Base-by-base conservation (phyloP, 2,113 vertebrate genomes). In the Cavia aperea region DNA sequence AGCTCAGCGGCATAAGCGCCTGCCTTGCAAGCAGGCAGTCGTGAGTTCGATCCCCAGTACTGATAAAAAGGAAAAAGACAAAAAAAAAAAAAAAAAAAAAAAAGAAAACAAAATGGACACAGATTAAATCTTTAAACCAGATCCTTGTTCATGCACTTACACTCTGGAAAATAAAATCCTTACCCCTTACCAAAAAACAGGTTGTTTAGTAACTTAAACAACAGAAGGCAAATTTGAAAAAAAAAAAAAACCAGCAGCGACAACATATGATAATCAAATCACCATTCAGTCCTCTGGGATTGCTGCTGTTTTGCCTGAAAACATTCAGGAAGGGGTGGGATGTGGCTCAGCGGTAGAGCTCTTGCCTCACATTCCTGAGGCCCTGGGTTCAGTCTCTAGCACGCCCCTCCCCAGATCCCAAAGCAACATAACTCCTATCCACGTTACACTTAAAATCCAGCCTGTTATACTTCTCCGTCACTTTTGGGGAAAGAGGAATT, bases 401-500 rank as follows among this genome's bases (percentile, higher is more conserved):
- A 73, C 16, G 18, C 24, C 19, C 10, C 54, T 18, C 51, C 56
- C n/a, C 39, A 54, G 19, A 54, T 23, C 56, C 54, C 54, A 58
- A 58, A 10, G 24, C 29, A 39, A 6, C 43, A 73, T 18, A 72
- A 31, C 60, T 54, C 66, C 51, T 46, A 9, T 49, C 21, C 49
- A 54, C 77, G 90, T 79, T 43, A 56, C 36, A 79, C 58, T 82
- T 51, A 82, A 13, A 63, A 43, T 62, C n/a, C 31, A 62, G 8
- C 56, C 56, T 91, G 33, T 8, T 75, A 9, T 72, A 51, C n/a
- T 66, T 68, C 51, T 83, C 79, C 51, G n/a, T 92, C 10, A 21
- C 77, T 83, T 95, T 65, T 13, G 72, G 93, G 56, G 93, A 90
- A 33, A 77, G 81, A 70, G 16, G 65, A 16, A 7, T 90, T 92